A percentile compares a stretch with the other conserved stretches of the same genome.
Evolutionary conservation across 2,888 invertebrate genomes (phyloP).

Genomic region (Chalcis sispes): DNA sequence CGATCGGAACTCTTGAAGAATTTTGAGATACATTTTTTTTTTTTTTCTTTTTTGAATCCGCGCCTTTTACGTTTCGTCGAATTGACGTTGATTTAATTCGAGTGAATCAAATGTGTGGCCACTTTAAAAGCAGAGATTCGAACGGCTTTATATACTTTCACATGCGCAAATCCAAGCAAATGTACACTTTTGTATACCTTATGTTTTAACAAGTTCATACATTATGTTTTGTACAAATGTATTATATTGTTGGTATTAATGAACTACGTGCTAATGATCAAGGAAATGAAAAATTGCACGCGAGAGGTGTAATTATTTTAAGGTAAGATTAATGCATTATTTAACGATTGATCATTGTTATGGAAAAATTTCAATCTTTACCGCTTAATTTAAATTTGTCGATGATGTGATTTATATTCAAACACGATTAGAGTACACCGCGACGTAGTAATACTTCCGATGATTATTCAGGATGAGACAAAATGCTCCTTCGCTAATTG

Average conservation of each 20-base stretch:
- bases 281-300: neutral
- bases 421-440: conserved; percentile 14
- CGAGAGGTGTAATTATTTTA: conserved; percentile 21
- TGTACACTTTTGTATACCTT: neutral
- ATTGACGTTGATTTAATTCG: conserved; percentile 10
- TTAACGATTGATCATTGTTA: conserved; percentile 24
- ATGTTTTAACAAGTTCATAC: neutral
- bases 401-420: conserved; percentile 39
- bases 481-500: neutral
- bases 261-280: neutral
- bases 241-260: neutral
- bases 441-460: neutral
- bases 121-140: neutral
- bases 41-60: conserved; percentile 7
- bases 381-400: conserved; percentile 15
- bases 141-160: neutral
- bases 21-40: conserved; percentile 11
- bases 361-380: neutral
- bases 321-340: conserved; percentile 22
- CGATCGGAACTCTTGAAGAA: conserved; percentile 8
- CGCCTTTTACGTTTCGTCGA: neutral
- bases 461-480: conserved; percentile 2
- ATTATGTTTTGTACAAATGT: no score
- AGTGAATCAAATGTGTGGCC: neutral
- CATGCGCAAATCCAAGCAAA: neutral